phyloP scores from a whole-genome alignment of 1,140 invertebrate genomes.

The Eulimnadia texana region DNA sequence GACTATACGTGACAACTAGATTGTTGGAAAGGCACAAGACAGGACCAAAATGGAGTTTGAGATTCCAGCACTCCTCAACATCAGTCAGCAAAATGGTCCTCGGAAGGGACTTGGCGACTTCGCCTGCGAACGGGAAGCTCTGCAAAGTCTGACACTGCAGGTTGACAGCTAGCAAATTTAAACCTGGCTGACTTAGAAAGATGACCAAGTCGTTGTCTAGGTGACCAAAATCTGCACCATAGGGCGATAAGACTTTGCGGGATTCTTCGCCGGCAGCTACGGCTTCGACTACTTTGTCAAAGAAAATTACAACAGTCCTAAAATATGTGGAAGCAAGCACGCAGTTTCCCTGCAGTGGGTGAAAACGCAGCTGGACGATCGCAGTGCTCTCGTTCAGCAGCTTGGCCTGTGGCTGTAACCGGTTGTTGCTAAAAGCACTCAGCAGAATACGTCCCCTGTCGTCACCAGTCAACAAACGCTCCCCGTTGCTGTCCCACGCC shows the following conservation, averaged over 20 bases:
- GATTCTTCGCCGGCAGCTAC: neutral
- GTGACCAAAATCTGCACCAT: conserved; percentile 5
- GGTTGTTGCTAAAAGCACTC: conserved; percentile 1
- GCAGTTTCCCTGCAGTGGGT: neutral
- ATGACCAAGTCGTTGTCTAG: neutral
- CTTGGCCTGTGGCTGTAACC: neutral
- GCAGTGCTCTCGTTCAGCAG: neutral
- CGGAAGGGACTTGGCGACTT: neutral
- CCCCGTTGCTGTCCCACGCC: neutral
- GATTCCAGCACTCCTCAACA: neutral
- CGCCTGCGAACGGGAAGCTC: neutral
- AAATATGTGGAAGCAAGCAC: neutral
- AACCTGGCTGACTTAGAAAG: neutral
- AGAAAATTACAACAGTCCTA: neutral
- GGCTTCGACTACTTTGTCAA: neutral
- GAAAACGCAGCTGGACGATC: conserved; percentile 6
- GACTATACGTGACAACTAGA: conserved; percentile 1
- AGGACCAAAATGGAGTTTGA: neutral
- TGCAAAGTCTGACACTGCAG: neutral
- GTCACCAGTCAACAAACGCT: neutral
- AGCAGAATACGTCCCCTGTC: neutral
- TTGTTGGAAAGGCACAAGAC: conserved; percentile 1
- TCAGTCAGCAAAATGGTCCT: neutral
- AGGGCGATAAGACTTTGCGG: conserved; percentile 2
- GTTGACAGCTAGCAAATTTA: neutral